A percentile compares a stretch with the other conserved stretches of the same genome.
Evolutionary conservation across 92 coral and sea anemone genomes (phyloP).

Genomic region (Epizoanthus scotinus): DNA sequence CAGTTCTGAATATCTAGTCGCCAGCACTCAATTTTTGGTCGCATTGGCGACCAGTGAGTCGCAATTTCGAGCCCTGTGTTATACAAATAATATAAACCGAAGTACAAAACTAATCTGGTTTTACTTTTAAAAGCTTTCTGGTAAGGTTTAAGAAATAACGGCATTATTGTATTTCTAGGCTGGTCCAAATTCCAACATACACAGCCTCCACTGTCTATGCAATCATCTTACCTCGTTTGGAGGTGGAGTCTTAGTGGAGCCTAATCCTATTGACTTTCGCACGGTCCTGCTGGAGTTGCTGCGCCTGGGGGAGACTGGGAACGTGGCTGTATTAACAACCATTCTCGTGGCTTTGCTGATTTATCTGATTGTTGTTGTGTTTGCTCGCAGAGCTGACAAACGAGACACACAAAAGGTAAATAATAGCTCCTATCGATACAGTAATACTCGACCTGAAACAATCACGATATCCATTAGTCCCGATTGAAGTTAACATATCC

Average conservation of each 20-base stretch:
- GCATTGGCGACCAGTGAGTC: too few species aligned
- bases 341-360: conserved; percentile 55
- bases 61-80: too few species aligned
- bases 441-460: background rate
- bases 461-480: too few species aligned
- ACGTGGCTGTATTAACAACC: conserved; percentile 68
- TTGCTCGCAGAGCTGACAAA: conserved; percentile 75
- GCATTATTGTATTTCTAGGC: too few species aligned
- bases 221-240: conserved; percentile 89
- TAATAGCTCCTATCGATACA: background rate
- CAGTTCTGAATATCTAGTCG: too few species aligned
- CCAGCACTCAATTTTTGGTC: too few species aligned
- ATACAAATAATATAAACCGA: too few species aligned
- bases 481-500: too few species aligned
- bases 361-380: conserved; percentile 61
- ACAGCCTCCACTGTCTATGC: conserved; percentile 72
- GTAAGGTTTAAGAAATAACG: too few species aligned
- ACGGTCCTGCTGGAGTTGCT: conserved; percentile 62
- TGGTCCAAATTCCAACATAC: conserved; percentile 32
- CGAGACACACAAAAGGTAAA: conserved; percentile 66
- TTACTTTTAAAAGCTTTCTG: too few species aligned
- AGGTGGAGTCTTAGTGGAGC: conserved; percentile 75
- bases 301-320: conserved; percentile 70
- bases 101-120: too few species aligned
- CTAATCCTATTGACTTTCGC: conserved; percentile 78